Evolutionary conservation across 2,888 invertebrate species (phyloP), one percentile per base, ranked within the genome.

Genomic region (Ypsolopha sequella): DNA sequence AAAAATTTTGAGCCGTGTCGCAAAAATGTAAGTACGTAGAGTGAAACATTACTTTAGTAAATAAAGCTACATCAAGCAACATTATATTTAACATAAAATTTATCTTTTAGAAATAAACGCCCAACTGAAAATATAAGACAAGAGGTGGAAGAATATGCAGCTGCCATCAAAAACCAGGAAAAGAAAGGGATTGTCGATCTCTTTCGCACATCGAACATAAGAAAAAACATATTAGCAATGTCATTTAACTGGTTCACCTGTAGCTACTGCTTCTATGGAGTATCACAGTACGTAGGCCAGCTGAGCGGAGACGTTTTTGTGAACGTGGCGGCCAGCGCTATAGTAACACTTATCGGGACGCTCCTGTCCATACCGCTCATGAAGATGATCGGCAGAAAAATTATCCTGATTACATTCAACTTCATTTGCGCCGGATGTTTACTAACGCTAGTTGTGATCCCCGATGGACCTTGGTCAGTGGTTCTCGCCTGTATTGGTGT

Each of bases 311-410:
- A 95, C 63, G 10, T 49, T 48, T 96, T 95, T 68, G 54, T 92
- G 2, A 96, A 95, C 68, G 95, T 95, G 34, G 91, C 94, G 7
- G 80, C 94, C 1, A 93, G 94, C 39, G 95, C 92, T 0, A 74
- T 82, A 0, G 88, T 93, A 6, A 91, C 88, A 2, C 68, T 88
- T 38, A 59, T 87, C 0, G 90, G 92, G 3, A 90, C 91, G 2
- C 61, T 91, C 2, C 43, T 89, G 50, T 88, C 89, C n/a, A 90
- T 91, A 66, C 90, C 89, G 64, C 79, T 90, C 43, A 87, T 90
- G 87, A 92, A 89, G 65, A 71, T 80, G 14, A 74, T 91, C 50
- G 94, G 94, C 0, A 88, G 95, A 54, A 90, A 85, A 60, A 79
- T 88, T 10, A 89, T 93, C 1, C 70, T 93, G 13, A 89, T 93